Evolutionary conservation across 1,140 invertebrate genomes (phyloP), one percentile per base, ranked within the genome.

Genomic region (Frieseomelitta varia): DNA sequence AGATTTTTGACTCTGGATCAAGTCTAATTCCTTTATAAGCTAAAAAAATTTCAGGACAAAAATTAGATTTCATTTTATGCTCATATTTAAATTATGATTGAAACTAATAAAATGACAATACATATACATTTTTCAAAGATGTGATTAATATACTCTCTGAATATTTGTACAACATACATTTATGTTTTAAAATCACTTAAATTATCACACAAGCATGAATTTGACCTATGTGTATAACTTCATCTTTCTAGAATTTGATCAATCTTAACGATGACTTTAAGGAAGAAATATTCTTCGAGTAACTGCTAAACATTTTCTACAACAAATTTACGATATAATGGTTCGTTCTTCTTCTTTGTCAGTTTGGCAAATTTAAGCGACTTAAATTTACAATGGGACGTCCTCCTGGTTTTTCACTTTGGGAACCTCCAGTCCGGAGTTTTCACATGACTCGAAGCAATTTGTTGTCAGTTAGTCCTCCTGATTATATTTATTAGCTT

Each of bases 401-500:
- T 69, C 21, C 4, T 47, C 4, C 14, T 76, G 19, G 4, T 30
- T 12, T 39, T 27, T 34, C 67, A 53, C 81, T 71, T 79, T 84
- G 81, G 76, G 81, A 84, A 84, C 67, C 67, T 84, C n/a, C 61
- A 56, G 15, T 15, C 10, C 47, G 17, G 47, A 79, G 81, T 84
- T 79, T 84, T 84, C 81, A 55, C 81, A 84, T 71, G 75, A 79
- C 51, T 69, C 8, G 17, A 47, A 79, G 67, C 75, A 56, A 82
- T 76, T 82, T 53, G 73, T 76, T n/a, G n/a, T n/a, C n/a, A n/a
- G n/a, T n/a, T 53, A 55, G 80, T 81, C 19, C 27, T 81, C 72
- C 27, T 82, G 79, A 51, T 82, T 76, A 67, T 47, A 53, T 83
- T 71, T 61, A 84, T 84, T 84, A 84, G 75, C 75, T 79, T 84